Percentiles rank a stretch among this genome's conserved stretches.
phyloP scores from a whole-genome alignment of 2,113 vertebrate species.

The Sciurus niger region DNA sequence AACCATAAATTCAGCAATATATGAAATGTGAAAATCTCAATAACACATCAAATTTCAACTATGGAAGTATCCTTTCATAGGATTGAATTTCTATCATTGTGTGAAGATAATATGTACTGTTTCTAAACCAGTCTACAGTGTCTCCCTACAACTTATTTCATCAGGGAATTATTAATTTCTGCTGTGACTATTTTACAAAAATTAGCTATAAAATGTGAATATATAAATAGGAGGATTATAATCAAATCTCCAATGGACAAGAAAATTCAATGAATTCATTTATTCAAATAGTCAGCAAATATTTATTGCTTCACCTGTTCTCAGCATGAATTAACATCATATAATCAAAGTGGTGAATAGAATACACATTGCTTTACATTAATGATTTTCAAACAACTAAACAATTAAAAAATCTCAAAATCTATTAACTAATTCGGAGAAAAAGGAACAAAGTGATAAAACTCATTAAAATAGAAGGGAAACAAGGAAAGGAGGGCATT shows the following conservation, averaged over 20 bases:
- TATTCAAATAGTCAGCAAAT: neutral
- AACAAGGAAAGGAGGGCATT: accelerated
- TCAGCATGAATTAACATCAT: neutral
- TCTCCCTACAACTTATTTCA: neutral
- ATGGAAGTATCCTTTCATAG: neutral
- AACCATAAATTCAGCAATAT: neutral
- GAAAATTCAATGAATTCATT: neutral
- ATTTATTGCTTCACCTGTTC: neutral
- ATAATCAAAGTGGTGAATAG: neutral
- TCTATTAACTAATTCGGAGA: neutral
- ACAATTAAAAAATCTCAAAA: neutral
- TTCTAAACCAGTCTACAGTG: neutral
- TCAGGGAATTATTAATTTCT: neutral
- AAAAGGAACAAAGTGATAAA: neutral
- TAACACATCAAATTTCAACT: neutral
- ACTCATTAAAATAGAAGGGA: neutral
- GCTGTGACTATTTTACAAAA: neutral
- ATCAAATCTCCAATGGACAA: neutral
- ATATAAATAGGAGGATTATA: neutral
- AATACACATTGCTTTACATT: neutral
- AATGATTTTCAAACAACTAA: neutral
- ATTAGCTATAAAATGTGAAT: neutral
- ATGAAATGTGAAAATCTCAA: neutral
- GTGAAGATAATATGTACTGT: neutral
- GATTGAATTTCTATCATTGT: neutral